A percentile compares a stretch with the other conserved stretches of the same genome.
These are phyloP conservation scores for Connochaetes taurinus DNA, from an alignment of 2,113 vertebrate species.

Conservation along the genomic window DNA sequence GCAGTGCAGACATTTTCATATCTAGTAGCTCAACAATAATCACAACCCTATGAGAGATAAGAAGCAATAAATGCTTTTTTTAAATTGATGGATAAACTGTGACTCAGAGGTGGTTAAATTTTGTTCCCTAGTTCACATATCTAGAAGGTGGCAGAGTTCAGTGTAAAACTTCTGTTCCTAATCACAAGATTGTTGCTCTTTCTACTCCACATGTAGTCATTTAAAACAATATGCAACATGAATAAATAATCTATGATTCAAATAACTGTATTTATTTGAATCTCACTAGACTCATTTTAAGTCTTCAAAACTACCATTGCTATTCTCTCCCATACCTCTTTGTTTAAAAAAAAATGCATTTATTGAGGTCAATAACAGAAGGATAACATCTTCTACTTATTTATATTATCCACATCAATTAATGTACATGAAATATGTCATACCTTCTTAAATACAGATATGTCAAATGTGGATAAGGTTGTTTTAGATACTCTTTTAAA, in stretches of 20 bases:
- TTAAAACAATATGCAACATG: background rate
- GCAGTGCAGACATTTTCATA: background rate
- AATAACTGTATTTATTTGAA: background rate
- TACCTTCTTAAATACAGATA: background rate
- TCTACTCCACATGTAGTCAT: background rate
- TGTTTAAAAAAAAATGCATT: background rate
- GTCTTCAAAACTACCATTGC: background rate
- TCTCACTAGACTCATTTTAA: background rate
- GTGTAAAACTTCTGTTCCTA: background rate
- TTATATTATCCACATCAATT: background rate
- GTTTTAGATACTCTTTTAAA: background rate
- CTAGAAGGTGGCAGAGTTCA: background rate
- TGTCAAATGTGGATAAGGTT: background rate
- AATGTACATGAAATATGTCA: background rate
- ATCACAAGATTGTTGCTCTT: background rate
- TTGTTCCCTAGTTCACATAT: background rate
- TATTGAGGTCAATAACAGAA: background rate
- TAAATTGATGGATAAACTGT: background rate
- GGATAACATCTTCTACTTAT: background rate
- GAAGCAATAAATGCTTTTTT: background rate
- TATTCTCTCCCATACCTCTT: background rate
- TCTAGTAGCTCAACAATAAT: background rate
- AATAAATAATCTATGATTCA: background rate
- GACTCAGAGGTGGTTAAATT: background rate
- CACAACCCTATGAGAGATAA: background rate